phyloP scores from a whole-genome alignment of 2,797 vertebrate species.

The Characodon lateralis region DNA sequence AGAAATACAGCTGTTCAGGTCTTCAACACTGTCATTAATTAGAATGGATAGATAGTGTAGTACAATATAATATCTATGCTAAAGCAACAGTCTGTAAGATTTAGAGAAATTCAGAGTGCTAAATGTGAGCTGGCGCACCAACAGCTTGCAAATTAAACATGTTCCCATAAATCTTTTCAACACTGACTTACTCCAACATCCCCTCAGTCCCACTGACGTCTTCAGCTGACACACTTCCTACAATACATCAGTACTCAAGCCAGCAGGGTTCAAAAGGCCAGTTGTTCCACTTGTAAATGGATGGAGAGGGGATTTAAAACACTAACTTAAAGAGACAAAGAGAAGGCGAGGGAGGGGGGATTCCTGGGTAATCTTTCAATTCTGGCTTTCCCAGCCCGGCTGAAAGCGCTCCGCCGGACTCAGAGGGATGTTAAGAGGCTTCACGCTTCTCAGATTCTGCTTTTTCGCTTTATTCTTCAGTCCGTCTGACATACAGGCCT shows the following conservation, averaged over 20 bases:
- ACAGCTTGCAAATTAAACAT: constrained; percentile 29
- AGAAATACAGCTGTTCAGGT: neutral
- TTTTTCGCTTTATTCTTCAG: constrained; percentile 13
- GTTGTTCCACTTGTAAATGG: constrained; percentile 37
- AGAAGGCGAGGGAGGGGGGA: constrained; percentile 19
- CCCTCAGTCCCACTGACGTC: constrained; percentile 36
- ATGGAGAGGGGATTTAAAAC: constrained; percentile 35
- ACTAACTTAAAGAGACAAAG: constrained; percentile 53
- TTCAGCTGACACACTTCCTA: constrained; percentile 47
- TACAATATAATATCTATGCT: neutral
- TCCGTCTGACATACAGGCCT: constrained; percentile 27
- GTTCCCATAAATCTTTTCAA: constrained; percentile 46
- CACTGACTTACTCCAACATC: constrained; percentile 29
- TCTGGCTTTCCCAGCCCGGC: constrained; percentile 57
- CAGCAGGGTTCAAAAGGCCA: constrained; percentile 50
- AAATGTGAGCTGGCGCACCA: constrained; percentile 10
- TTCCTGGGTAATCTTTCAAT: constrained; percentile 32
- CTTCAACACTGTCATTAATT: constrained; percentile 1
- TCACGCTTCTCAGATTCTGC: constrained; percentile 33
- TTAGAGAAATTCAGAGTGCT: constrained; percentile 13
- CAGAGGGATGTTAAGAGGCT: constrained; percentile 31
- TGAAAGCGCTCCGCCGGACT: constrained; percentile 54
- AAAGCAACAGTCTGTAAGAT: neutral
- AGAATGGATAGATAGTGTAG: neutral
- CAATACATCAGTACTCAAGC: constrained; percentile 43